phyloP scores from a whole-genome alignment of 2,797 vertebrate genomes.

The Rousettus madagascariensis region DNA sequence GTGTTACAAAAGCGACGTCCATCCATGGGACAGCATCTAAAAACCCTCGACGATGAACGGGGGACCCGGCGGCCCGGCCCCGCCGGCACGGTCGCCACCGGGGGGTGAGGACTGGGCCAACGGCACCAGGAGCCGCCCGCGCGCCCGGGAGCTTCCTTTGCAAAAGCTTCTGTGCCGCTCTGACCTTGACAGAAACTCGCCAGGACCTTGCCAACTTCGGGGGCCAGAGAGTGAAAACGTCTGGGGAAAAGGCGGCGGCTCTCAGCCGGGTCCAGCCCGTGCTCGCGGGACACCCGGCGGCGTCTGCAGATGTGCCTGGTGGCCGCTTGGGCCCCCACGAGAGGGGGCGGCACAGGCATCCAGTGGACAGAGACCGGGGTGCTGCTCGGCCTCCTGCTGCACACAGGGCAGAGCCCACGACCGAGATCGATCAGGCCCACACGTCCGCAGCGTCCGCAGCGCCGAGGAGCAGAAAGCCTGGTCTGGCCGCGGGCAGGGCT shows the following conservation, averaged over 20 bases:
- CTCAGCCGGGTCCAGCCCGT: not conserved
- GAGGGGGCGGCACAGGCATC: accelerated
- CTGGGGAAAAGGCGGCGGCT: accelerated
- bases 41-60: accelerated
- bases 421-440: accelerated
- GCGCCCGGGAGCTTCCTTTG: too few species aligned
- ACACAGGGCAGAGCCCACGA: not conserved
- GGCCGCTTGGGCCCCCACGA: accelerated
- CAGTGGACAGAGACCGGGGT: too few species aligned
- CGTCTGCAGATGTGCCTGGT: accelerated
- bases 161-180: accelerated
- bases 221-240: too few species aligned
- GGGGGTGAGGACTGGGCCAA: accelerated
- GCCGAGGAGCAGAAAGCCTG: accelerated
- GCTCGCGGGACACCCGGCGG: not conserved
- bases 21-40: accelerated
- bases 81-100: accelerated
- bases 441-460: accelerated
- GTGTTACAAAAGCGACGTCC: accelerated
- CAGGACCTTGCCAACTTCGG: not conserved
- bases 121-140: accelerated
- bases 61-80: accelerated
- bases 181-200: not conserved
- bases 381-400: accelerated
- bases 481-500: accelerated